phyloP scores from a whole-genome alignment of 2,797 vertebrate genomes.

The Alauda arvensis region DNA sequence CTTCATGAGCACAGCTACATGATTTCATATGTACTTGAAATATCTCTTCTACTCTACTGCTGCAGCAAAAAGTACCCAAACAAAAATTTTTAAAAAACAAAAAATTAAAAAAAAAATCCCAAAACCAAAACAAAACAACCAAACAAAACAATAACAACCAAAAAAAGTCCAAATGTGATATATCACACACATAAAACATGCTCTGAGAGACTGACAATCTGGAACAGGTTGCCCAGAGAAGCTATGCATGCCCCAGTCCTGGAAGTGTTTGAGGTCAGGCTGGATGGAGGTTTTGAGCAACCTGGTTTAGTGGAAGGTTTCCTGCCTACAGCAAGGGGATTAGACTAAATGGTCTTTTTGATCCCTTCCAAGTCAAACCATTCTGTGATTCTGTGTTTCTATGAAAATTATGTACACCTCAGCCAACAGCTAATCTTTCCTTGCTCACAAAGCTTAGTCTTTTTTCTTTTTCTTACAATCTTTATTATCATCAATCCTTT shows the following conservation, averaged over 20 bases:
- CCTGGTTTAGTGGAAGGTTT: neutral
- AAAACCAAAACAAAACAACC: neutral
- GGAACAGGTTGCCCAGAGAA: neutral
- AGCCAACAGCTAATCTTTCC: neutral
- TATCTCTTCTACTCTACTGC: neutral
- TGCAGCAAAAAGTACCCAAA: neutral
- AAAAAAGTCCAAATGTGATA: neutral
- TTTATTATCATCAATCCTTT: neutral
- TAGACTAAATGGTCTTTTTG: neutral
- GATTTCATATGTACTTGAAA: neutral
- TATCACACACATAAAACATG: neutral
- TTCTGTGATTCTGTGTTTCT: neutral
- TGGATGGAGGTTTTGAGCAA: neutral
- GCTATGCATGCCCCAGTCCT: neutral
- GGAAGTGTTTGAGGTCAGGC: neutral
- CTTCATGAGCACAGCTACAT: neutral
- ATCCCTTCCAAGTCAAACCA: neutral
- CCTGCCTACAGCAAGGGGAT: neutral
- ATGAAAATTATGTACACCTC: neutral
- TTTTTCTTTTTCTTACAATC: neutral
- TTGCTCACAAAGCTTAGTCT: neutral
- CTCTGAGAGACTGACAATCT: neutral
- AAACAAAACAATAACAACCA: too few relatives aligned
- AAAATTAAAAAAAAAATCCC: neutral
- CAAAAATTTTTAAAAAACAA: neutral